Evolutionary conservation across 2,888 invertebrate species (phyloP).

Genomic region (Galerucella calmariensis): DNA sequence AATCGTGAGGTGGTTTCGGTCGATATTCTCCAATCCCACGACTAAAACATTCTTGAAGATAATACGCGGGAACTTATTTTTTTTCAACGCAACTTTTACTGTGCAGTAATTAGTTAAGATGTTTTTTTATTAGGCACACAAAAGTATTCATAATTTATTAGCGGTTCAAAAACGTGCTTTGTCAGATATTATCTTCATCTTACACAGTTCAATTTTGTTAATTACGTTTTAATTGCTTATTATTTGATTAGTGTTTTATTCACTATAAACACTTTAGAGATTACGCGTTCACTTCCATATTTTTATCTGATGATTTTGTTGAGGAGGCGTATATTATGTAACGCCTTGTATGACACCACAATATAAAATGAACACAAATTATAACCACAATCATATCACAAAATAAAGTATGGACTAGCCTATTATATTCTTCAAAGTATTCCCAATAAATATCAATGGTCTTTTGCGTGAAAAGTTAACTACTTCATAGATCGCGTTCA

Average conservation of each 20-base stretch:
- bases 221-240: background rate
- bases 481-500: too few relatives aligned
- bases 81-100: background rate
- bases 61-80: conserved; percentile 21
- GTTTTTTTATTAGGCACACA: background rate
- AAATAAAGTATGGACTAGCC: too few relatives aligned
- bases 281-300: background rate
- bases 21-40: conserved; percentile 26
- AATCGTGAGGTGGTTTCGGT: conserved; percentile 14
- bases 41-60: conserved; percentile 11
- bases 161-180: background rate
- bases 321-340: background rate
- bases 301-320: background rate
- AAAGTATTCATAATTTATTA: background rate
- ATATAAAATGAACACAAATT: too few relatives aligned
- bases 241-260: background rate
- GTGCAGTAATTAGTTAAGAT: background rate
- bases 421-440: too few relatives aligned
- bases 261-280: background rate
- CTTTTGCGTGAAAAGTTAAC: too few relatives aligned
- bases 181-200: background rate
- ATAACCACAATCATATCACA: too few relatives aligned
- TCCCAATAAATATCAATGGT: too few relatives aligned
- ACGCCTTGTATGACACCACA: too few relatives aligned
- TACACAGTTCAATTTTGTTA: background rate